Evolutionary conservation across 2,113 vertebrate genomes (phyloP).

Genomic region (Entelurus aequoreus): DNA sequence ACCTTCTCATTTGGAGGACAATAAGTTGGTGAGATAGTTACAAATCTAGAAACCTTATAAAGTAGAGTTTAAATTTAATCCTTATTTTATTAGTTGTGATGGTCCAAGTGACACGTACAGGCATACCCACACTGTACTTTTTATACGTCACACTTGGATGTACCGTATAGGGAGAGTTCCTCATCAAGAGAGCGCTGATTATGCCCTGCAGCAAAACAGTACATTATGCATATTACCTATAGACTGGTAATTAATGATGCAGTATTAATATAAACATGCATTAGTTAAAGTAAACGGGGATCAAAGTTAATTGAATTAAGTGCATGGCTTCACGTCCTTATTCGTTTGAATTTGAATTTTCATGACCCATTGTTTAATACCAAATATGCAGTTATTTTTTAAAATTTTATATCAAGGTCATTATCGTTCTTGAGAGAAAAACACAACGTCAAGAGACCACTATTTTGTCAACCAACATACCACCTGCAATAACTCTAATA

Average conservation of each 20-base stretch:
- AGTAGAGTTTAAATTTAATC: too few relatives aligned
- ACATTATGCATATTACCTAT: conserved; percentile 51
- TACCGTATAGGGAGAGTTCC: conserved; percentile 36
- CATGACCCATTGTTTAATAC: not conserved
- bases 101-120: too few relatives aligned
- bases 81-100: too few relatives aligned
- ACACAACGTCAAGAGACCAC: too few relatives aligned
- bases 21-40: not conserved
- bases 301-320: conserved; percentile 65
- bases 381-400: not conserved
- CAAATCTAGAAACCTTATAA: not conserved
- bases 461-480: too few relatives aligned
- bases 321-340: conserved; percentile 40
- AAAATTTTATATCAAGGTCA: too few relatives aligned
- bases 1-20: not conserved
- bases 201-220: conserved; percentile 40
- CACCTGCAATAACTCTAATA: too few relatives aligned
- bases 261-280: conserved; percentile 56
- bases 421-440: too few relatives aligned
- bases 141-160: conserved; percentile 42
- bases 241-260: conserved; percentile 60
- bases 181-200: conserved; percentile 37
- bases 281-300: conserved; percentile 50
- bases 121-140: conserved; percentile 8
- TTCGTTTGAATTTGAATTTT: not conserved